phyloP scores from a whole-genome alignment of 2,113 vertebrate genomes.

The Setophaga kirtlandii region DNA sequence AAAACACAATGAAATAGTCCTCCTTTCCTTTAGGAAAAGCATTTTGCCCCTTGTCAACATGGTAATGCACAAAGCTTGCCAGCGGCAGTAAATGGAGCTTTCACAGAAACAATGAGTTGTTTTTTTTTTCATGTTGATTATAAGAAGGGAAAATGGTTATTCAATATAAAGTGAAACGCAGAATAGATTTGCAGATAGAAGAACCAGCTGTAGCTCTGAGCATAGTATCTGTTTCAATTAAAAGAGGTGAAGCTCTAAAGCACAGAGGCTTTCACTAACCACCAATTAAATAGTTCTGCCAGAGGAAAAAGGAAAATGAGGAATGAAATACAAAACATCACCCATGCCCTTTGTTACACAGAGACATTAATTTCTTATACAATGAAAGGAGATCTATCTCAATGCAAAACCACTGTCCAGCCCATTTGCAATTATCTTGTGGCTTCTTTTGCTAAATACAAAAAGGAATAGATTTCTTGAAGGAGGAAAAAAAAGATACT shows the following conservation, averaged over 20 bases:
- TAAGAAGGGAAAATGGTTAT: not conserved
- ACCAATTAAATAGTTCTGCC: slow-evolving; percentile 7
- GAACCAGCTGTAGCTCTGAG: not conserved
- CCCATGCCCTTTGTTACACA: not conserved
- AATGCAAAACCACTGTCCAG: not conserved
- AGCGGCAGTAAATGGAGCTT: not conserved
- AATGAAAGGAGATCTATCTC: not conserved
- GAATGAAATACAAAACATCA: not conserved
- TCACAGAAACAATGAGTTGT: not conserved
- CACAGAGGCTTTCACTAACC: not conserved
- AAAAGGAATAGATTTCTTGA: not conserved
- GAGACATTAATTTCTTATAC: not conserved
- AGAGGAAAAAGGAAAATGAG: slow-evolving; percentile 7
- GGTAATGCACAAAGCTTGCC: not conserved
- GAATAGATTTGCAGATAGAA: not conserved
- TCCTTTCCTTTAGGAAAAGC: not conserved
- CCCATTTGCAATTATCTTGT: not conserved
- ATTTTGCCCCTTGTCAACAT: not conserved
- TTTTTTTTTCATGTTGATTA: not conserved
- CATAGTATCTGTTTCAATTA: not conserved
- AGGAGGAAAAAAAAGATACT: accelerated
- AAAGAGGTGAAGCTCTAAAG: not conserved
- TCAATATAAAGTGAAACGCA: not conserved
- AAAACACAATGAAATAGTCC: not conserved
- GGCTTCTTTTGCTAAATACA: not conserved